Conservation (phyloP, 64 coral and sea anemone species). For the Stichodactyla helianthus region DNA sequence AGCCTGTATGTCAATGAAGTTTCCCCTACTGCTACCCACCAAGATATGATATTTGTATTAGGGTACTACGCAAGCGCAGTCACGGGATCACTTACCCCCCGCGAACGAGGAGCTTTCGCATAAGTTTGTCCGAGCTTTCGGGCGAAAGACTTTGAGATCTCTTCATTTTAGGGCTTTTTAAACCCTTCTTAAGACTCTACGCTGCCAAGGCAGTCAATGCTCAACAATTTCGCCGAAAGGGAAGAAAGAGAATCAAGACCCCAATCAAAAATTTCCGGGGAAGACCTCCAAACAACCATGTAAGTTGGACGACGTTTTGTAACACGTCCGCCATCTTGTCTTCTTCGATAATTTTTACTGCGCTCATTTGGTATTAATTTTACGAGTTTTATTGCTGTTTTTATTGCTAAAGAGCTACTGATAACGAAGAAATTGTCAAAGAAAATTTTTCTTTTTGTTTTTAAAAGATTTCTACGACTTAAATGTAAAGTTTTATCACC, state of each 20-base stretch:
- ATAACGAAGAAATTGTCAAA: background rate
- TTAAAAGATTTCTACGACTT: background rate
- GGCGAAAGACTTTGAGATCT: background rate
- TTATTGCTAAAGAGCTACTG: background rate
- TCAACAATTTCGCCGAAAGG: constrained; percentile 90
- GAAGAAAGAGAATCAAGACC: constrained; percentile 87
- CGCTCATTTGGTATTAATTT: background rate
- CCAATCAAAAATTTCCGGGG: constrained; percentile 82
- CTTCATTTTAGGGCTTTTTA: background rate
- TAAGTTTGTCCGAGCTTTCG: background rate
- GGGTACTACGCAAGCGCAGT: background rate
- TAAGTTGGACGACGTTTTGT: constrained; percentile 36
- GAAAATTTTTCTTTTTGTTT: background rate
- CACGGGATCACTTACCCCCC: background rate
- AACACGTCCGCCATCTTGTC: constrained; percentile 9
- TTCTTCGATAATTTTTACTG: background rate
- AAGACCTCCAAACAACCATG: constrained; percentile 79
- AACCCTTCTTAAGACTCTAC: constrained; percentile 26
- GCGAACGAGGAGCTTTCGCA: background rate
- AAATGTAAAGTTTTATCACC: background rate
- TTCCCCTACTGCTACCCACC: background rate
- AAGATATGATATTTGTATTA: background rate
- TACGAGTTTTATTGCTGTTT: background rate
- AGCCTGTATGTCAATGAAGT: too few relatives aligned
- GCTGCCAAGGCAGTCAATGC: constrained; percentile 87